phyloP scores from a whole-genome alignment of 2,113 vertebrate genomes.

The Cepphus grylle region DNA sequence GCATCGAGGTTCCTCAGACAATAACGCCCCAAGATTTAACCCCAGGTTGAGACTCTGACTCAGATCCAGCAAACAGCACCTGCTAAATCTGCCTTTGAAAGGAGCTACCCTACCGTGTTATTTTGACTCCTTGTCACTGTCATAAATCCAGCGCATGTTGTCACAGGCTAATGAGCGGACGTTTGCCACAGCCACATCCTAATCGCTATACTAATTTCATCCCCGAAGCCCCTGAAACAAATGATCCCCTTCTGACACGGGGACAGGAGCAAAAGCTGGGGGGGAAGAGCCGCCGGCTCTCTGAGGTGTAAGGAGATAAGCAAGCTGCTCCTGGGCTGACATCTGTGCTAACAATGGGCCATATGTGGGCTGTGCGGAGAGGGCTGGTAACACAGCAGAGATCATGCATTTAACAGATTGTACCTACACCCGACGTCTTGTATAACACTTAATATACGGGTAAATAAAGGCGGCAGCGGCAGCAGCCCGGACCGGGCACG shows the following conservation, averaged over 20 bases:
- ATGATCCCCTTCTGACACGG: background rate
- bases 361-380: background rate
- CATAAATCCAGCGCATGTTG: background rate
- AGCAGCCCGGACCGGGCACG: background rate
- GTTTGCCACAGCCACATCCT: background rate
- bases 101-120: background rate
- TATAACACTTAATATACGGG: background rate
- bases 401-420: slow-evolving; percentile 8
- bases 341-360: slow-evolving; percentile 40
- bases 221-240: background rate
- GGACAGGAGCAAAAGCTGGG: background rate
- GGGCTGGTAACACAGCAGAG: background rate
- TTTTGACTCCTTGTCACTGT: background rate
- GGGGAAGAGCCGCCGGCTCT: background rate
- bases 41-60: background rate
- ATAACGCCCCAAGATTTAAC: background rate
- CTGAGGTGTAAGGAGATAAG: slow-evolving; percentile 16
- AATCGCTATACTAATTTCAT: slow-evolving; percentile 5
- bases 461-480: background rate
- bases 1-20: background rate
- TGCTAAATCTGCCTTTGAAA: slow-evolving; percentile 46
- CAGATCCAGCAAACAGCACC: background rate
- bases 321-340: slow-evolving; percentile 14
- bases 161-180: background rate
- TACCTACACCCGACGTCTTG: background rate